Evolutionary conservation across 1,140 invertebrate genomes (phyloP), one percentile per base, ranked within the genome.

Genomic region (Zophobas atratus): DNA sequence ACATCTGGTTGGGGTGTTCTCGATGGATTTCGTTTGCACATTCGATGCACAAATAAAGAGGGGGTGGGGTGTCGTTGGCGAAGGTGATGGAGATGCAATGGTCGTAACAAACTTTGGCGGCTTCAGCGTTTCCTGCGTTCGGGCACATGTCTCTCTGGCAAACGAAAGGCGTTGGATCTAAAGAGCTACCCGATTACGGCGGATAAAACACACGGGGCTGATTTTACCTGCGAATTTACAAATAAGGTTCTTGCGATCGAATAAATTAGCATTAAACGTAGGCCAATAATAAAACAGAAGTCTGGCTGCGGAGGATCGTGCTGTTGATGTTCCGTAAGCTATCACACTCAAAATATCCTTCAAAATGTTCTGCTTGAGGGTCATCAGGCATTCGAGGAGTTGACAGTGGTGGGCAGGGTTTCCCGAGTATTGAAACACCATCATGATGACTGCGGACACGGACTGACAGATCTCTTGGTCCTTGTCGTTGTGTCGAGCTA

Each of bases 271-370:
- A 89, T 99, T 98, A 81, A 99, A 95, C 1, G 97, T 94, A n/a
- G 98, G 98, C 98, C 98, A 99, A 86, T 99, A 99, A 88, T 99
- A 97, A 87, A 99, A 99, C 20, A 99, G 90, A 35, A 99, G 89
- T 88, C 99, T 98, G 51, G 97, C 96, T 20, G 98, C 98, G 1
- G 97, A 96, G 57, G 95, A 92, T 76, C 97, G 88, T 0, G 98
- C 95, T 60, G 94, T 92, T 73, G 95, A 93, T 0, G 98, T 98
- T 6, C 98, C 98, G 87, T 99, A 98, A 6, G 98, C 98, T 80
- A 99, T 96, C 6, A 99, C 97, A 85, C 95, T 96, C 3, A 99
- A 88, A 35, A 99, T 90, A 88, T 99, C 98, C 87, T 97, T 95
- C 1, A 97, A 92, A 8, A 98, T 92, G 81, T 94, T 93, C 79